phyloP scores from a whole-genome alignment of 2,888 invertebrate genomes.

The Hydriomena furcata region DNA sequence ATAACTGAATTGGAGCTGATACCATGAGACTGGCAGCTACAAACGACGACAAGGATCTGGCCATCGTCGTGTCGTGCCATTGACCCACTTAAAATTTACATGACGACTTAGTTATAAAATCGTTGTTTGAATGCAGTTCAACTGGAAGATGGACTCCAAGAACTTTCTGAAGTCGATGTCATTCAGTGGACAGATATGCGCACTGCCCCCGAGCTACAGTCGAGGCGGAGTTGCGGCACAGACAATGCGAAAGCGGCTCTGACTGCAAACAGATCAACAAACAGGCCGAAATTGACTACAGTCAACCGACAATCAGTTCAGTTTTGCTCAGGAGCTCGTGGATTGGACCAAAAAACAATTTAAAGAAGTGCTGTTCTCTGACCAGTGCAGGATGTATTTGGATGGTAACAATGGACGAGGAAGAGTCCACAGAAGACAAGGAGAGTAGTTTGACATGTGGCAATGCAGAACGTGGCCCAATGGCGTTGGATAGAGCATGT shows the following conservation, averaged over 20 bases:
- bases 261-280: slow-evolving; percentile 19
- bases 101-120: slow-evolving; percentile 12
- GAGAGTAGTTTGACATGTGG: slow-evolving; percentile 7
- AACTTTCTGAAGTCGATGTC: slow-evolving; percentile 11
- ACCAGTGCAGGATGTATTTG: no score
- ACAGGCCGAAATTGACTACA: no score
- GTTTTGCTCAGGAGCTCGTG: slow-evolving; percentile 22
- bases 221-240: no score
- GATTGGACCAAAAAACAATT: slow-evolving; percentile 15
- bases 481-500: slow-evolving; percentile 24
- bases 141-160: slow-evolving; percentile 10
- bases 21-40: slow-evolving; percentile 7
- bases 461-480: slow-evolving; percentile 2
- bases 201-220: no score
- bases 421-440: slow-evolving; percentile 14
- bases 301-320: no score
- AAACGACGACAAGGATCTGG: no score
- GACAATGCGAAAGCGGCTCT: slow-evolving; percentile 1
- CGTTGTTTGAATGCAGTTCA: slow-evolving; percentile 14
- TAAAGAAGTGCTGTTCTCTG: slow-evolving; percentile 21
- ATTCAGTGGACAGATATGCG: slow-evolving; percentile 17
- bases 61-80: slow-evolving; percentile 4
- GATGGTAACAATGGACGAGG: slow-evolving; percentile 6
- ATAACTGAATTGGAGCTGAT: background rate
- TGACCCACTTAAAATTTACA: slow-evolving; percentile 15